Evolutionary conservation across 1,140 invertebrate species (phyloP).

Genomic region (Archegozetes longisetosus): DNA sequence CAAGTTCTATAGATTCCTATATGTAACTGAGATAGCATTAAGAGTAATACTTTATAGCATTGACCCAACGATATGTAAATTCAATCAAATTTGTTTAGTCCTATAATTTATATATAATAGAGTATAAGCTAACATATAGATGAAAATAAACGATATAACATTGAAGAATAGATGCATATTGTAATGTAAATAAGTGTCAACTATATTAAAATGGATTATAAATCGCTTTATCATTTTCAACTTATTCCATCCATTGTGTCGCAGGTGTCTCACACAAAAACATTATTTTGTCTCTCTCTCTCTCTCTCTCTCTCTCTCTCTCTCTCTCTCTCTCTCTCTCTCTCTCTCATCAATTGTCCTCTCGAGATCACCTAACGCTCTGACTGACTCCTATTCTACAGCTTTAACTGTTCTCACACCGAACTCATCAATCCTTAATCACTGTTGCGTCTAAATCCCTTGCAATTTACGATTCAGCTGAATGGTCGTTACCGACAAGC

Average conservation of each 20-base stretch:
- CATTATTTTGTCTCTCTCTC: not conserved
- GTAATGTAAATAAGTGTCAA: not conserved
- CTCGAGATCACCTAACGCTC: not conserved
- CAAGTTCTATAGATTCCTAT: not conserved
- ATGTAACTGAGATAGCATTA: not conserved
- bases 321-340: too few relatives aligned
- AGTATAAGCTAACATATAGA: not conserved
- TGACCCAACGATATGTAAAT: too few relatives aligned
- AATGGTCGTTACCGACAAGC: too few relatives aligned
- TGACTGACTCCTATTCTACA: not conserved
- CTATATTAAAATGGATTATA: not conserved
- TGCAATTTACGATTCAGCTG: too few relatives aligned
- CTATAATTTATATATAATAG: not conserved
- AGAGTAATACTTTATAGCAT: too few relatives aligned
- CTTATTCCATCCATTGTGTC: not conserved
- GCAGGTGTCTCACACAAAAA: not conserved
- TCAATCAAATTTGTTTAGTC: too few relatives aligned
- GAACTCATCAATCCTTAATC: not conserved
- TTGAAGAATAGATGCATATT: not conserved
- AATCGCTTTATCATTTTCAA: not conserved
- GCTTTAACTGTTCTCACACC: not conserved
- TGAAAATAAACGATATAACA: not conserved
- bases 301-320: too few relatives aligned
- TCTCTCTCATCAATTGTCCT: not conserved
- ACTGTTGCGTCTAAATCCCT: not conserved